phyloP scores from a whole-genome alignment of 2,797 vertebrate genomes.

The Megaceryle alcyon region DNA sequence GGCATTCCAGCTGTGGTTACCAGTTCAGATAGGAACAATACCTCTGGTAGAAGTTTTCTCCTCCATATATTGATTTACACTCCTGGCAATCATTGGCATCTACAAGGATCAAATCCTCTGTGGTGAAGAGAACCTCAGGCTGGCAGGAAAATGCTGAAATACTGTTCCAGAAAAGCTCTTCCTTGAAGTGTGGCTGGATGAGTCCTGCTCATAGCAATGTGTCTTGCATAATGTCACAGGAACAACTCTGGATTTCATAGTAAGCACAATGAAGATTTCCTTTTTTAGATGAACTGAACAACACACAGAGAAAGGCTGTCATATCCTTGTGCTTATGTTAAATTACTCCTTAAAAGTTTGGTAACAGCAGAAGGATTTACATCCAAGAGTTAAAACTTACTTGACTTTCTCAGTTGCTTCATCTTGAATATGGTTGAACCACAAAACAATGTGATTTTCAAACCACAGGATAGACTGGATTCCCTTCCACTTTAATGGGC shows the following conservation, averaged over 20 bases:
- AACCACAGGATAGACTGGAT: conserved; percentile 13
- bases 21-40: not conserved
- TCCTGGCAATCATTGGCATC: not conserved
- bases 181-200: not conserved
- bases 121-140: not conserved
- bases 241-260: not conserved
- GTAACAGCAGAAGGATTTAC: not conserved
- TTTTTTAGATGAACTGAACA: not conserved
- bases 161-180: not conserved
- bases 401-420: conserved; percentile 8
- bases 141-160: not conserved
- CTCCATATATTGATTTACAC: not conserved
- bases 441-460: conserved; percentile 31
- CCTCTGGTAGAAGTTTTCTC: not conserved
- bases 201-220: not conserved
- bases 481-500: conserved; percentile 26
- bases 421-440: not conserved
- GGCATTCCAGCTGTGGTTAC: not conserved
- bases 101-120: not conserved
- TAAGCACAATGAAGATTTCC: not conserved
- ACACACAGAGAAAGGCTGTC: not conserved
- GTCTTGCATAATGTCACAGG: not conserved
- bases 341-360: not conserved
- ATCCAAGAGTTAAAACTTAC: not conserved
- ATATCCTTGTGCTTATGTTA: fast-evolving